Conservation (phyloP, 2,797 vertebrate species). For the Pantherophis alleghaniensis region DNA sequence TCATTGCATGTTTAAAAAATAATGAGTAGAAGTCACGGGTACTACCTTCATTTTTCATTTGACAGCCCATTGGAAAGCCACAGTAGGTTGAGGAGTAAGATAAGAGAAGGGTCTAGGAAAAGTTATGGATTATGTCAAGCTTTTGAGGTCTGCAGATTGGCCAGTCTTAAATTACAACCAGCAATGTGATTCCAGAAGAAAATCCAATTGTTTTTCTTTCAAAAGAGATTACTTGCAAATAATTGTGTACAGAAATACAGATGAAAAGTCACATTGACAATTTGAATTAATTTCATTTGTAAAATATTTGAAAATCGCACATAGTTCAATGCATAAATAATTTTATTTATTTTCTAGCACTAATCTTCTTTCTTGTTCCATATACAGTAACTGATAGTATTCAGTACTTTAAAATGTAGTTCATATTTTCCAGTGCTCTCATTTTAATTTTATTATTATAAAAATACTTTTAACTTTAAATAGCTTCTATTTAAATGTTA, state of each 20-base stretch:
- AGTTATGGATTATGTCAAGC: not conserved
- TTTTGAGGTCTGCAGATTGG: not conserved
- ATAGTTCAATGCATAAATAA: not conserved
- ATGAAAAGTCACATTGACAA: not conserved
- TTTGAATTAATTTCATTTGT: not conserved
- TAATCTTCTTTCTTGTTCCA: not conserved
- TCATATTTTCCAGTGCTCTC: too few species aligned
- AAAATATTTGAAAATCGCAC: too few species aligned
- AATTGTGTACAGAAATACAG: not conserved
- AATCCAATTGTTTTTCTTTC: not conserved
- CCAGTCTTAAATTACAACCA: not conserved
- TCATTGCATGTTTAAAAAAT: not conserved
- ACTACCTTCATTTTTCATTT: not conserved
- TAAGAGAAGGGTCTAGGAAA: not conserved
- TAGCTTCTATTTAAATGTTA: not conserved
- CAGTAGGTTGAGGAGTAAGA: not conserved
- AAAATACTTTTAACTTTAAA: not conserved
- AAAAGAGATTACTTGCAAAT: not conserved
- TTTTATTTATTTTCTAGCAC: not conserved
- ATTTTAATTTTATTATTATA: not conserved
- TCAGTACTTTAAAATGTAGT: not conserved
- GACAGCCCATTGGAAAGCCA: not conserved
- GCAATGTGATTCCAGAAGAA: not conserved
- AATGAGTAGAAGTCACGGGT: not conserved
- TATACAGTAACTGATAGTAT: not conserved